phyloP scores from a whole-genome alignment of 2,113 vertebrate species.

The Tringa solitaria region DNA sequence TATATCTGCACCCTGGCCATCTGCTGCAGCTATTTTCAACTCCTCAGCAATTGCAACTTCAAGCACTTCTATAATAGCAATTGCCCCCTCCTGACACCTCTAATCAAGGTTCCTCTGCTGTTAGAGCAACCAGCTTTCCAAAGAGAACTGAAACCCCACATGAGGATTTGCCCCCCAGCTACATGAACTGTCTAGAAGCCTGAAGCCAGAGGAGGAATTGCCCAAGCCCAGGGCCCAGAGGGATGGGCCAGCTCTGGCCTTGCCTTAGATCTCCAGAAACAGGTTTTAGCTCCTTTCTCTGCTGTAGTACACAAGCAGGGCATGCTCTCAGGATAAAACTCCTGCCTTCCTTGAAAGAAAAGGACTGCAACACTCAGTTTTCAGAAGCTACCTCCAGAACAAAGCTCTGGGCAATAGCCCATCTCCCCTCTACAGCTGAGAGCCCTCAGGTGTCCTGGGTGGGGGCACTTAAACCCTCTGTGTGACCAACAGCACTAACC shows the following conservation, averaged over 20 bases:
- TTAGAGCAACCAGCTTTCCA: background rate
- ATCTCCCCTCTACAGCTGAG: rapidly evolving
- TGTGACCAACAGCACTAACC: background rate
- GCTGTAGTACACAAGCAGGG: rapidly evolving
- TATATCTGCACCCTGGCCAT: background rate
- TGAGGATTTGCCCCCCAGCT: background rate
- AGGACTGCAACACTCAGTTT: rapidly evolving
- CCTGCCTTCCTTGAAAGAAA: background rate
- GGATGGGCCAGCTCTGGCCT: background rate
- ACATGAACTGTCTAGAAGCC: background rate
- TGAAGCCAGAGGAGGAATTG: background rate
- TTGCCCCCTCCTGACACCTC: background rate
- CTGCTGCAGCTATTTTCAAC: background rate
- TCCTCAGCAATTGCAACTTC: background rate
- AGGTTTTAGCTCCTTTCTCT: background rate
- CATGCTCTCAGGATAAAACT: background rate
- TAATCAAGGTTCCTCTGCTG: background rate
- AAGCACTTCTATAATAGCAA: background rate
- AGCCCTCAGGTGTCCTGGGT: rapidly evolving
- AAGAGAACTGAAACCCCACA: background rate
- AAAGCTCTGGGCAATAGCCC: rapidly evolving
- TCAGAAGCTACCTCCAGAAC: rapidly evolving
- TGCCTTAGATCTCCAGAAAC: background rate
- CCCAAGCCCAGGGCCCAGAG: background rate
- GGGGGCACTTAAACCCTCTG: background rate